Conservation (phyloP, 2,113 vertebrate genomes). For the Siphamia tubifer region DNA sequence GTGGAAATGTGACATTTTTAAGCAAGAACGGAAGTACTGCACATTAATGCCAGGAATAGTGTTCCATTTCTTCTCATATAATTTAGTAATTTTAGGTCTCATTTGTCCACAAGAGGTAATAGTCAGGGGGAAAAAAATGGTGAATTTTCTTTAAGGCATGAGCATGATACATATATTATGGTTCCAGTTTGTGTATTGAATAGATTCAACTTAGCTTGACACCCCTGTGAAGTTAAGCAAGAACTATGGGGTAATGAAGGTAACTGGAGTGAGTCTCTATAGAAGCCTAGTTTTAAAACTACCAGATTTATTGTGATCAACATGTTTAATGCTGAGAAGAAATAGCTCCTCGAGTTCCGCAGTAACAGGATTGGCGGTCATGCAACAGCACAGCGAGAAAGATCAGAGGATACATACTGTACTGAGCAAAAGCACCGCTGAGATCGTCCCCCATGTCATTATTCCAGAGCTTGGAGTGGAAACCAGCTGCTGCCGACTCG, state of each 20-base stretch:
- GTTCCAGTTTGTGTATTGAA: not conserved
- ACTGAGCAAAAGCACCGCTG: conserved; percentile 75
- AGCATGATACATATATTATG: not conserved
- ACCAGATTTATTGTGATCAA: conserved; percentile 18
- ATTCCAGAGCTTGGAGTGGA: conserved; percentile 74
- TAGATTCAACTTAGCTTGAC: conserved; percentile 11
- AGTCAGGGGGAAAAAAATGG: not conserved
- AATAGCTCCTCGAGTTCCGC: conserved; percentile 33
- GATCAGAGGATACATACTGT: conserved; percentile 83
- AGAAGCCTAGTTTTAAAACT: conserved; percentile 11
- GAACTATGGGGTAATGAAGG: too few relatives aligned
- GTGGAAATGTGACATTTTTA: conserved; percentile 3
- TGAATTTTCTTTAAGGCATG: conserved; percentile 14
- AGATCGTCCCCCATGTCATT: conserved; percentile 78
- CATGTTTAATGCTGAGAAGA: conserved; percentile 26
- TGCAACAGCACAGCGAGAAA: conserved; percentile 82
- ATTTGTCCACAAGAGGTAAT: conserved; percentile 8
- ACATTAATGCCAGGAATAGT: conserved; percentile 1
- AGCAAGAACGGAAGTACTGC: conserved; percentile 22
- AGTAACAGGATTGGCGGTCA: conserved; percentile 72
- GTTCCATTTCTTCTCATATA: conserved; percentile 15
- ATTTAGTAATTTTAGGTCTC: conserved; percentile 3
- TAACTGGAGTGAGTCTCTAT: not conserved
- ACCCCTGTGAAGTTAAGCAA: not conserved
- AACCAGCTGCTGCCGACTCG: conserved; percentile 73